A percentile compares a stretch with the other conserved stretches of the same genome.
Conservation (phyloP, 2,888 invertebrate genomes). For the Macaria notata region DNA sequence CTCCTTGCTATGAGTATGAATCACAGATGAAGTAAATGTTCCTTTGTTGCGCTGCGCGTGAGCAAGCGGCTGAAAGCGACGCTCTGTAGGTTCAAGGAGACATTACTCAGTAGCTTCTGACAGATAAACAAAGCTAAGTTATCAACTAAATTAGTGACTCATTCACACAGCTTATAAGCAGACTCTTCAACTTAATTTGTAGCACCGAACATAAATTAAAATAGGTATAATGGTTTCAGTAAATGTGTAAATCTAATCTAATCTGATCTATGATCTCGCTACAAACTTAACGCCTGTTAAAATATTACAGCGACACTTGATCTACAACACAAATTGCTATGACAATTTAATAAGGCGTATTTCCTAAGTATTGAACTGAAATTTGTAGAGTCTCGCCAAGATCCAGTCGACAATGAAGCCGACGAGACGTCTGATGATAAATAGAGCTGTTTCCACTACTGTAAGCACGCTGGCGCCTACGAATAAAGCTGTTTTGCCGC, state of each 20-base stretch:
- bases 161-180: too few species aligned
- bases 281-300: too few species aligned
- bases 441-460: slow-evolving; percentile 64
- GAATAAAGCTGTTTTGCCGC: slow-evolving; percentile 74
- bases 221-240: too few species aligned
- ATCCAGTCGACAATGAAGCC: slow-evolving; percentile 18
- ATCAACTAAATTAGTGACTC: too few species aligned
- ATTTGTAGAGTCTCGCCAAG: slow-evolving; percentile 8
- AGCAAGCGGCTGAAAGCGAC: slow-evolving; percentile 28
- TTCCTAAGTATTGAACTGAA: slow-evolving; percentile 19
- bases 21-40: slow-evolving; percentile 16
- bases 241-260: too few species aligned
- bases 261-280: too few species aligned
- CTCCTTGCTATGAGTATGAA: slow-evolving; percentile 5
- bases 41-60: slow-evolving; percentile 25
- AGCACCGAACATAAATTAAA: too few species aligned
- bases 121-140: too few species aligned
- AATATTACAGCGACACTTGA: too few species aligned
- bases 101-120: neutral
- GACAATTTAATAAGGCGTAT: too few species aligned
- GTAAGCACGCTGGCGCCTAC: slow-evolving; percentile 76
- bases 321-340: too few species aligned
- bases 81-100: slow-evolving; percentile 12
- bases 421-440: slow-evolving; percentile 53
- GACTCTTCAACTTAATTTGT: too few species aligned